Percentiles rank a stretch among this genome's conserved stretches.
Evolutionary conservation across 1,140 invertebrate species (phyloP).

Genomic region (Hyphantria cunea): DNA sequence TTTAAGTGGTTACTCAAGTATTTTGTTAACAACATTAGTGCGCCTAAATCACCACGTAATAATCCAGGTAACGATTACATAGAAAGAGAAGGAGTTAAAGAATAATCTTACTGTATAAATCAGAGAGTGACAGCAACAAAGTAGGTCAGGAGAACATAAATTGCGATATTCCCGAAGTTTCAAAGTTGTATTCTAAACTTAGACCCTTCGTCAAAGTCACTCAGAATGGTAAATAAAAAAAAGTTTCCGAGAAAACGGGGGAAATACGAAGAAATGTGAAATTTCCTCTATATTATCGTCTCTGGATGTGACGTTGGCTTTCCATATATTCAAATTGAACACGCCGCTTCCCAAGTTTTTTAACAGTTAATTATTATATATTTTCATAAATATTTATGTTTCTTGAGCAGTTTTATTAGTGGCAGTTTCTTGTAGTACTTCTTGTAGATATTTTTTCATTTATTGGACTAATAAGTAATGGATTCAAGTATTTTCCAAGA

Average conservation of each 20-base stretch:
- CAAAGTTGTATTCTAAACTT: conserved; percentile 52
- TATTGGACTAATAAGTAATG: too few species aligned
- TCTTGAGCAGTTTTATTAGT: too few species aligned
- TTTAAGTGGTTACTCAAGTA: too few species aligned
- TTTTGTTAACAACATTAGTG: too few species aligned
- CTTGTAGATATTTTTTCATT: not conserved
- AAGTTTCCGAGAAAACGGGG: not conserved
- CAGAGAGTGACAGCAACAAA: conserved; percentile 21
- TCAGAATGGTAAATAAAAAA: conserved; percentile 52
- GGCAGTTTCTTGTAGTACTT: not conserved
- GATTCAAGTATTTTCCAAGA: too few species aligned
- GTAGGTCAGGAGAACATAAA: conserved; percentile 39
- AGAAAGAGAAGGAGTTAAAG: conserved; percentile 13
- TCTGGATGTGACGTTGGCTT: conserved; percentile 8
- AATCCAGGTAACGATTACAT: conserved; percentile 13
- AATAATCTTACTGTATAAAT: conserved; percentile 30
- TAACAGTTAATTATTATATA: not conserved
- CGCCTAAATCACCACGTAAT: too few species aligned
- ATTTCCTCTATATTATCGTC: conserved; percentile 14
- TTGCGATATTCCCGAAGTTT: conserved; percentile 31
- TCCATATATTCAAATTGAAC: conserved; percentile 17
- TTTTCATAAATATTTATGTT: not conserved
- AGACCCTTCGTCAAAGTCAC: conserved; percentile 55
- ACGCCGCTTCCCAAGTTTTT: not conserved
- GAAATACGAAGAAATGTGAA: conserved; percentile 8